Base-by-base conservation (phyloP, 1,140 invertebrate species). In the Idris sp. region DNA sequence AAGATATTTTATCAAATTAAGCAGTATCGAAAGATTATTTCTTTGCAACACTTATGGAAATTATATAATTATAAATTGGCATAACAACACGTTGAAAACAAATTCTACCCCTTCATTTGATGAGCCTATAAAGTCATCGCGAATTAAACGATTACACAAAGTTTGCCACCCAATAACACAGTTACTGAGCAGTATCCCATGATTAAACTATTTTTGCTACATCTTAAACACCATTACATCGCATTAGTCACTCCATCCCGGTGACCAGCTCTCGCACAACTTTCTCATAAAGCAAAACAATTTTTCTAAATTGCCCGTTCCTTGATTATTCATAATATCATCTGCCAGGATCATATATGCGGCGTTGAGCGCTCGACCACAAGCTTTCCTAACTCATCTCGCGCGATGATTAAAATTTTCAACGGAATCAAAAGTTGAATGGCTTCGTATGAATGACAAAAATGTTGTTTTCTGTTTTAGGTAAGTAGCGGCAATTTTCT, bases 401-500 rank as follows among this genome's bases (percentile, higher is more conserved):
- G 65, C 44, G 14, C 22, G 38, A 64, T 25, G 48, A 61, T 71
- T 71, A 61, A 71, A 48, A 62, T 62, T 61, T 41, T 56, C 22
- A 41, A 54, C 56, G 43, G 25, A 44, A 62, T 54, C 48, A 71
- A 71, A 71, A 69, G 65, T 61, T 61, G 54, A 54, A 71, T 41
- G 41, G 22, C 49, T 46, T 22, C 40, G 18, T 2, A 30, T 54
- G 64, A 48, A 58, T 71, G 41, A 74, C 58, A 58, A 69, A 56
- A 64, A 59, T 75, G 40, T 65, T 58, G 16, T 68, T 82, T 79
- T 84, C 49, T 83, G 79, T 84, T 84, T 49, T 80, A 84, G 80
- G 80, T 84, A 78, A 73, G 69, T 65, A 83, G 82, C 69, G 46
- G 59, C 54, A 72, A 74, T 71, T 72, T 65, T 49, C 30, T 28